These are phyloP conservation scores for Oreotrochilus melanogaster DNA, from an alignment of 2,113 vertebrate genomes.

Conservation along the genomic window DNA sequence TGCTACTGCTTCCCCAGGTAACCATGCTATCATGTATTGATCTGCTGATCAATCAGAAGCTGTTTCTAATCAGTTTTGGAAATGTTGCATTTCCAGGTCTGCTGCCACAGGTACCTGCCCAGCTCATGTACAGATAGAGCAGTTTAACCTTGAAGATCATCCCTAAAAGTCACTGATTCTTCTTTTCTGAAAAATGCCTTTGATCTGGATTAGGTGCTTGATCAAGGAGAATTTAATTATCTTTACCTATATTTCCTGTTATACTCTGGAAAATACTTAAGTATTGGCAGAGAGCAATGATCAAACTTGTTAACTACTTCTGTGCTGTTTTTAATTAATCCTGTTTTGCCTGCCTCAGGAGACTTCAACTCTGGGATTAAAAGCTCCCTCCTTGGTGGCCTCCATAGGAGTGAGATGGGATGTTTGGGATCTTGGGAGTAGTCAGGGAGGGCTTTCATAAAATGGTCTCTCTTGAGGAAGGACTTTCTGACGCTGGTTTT, in stretches of 20 bases:
- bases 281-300: background rate
- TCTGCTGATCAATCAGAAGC: background rate
- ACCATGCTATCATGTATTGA: background rate
- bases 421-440: background rate
- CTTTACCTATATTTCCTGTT: background rate
- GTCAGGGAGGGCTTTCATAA: background rate
- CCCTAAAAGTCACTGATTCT: background rate
- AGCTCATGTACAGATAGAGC: background rate
- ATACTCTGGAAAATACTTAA: background rate
- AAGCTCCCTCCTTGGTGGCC: background rate
- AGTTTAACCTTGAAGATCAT: background rate
- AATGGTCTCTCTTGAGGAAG: background rate
- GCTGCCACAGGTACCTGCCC: background rate
- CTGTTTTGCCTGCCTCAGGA: background rate
- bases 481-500: background rate
- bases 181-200: background rate
- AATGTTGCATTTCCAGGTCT: background rate
- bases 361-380: background rate
- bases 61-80: background rate
- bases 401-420: rapidly evolving
- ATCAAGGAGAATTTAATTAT: background rate
- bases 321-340: background rate
- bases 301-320: background rate
- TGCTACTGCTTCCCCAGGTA: background rate
- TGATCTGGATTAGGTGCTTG: background rate